A percentile compares a stretch with the other conserved stretches of the same genome.
phyloP scores from a whole-genome alignment of 2,113 vertebrate species.

The Eublepharis macularius region DNA sequence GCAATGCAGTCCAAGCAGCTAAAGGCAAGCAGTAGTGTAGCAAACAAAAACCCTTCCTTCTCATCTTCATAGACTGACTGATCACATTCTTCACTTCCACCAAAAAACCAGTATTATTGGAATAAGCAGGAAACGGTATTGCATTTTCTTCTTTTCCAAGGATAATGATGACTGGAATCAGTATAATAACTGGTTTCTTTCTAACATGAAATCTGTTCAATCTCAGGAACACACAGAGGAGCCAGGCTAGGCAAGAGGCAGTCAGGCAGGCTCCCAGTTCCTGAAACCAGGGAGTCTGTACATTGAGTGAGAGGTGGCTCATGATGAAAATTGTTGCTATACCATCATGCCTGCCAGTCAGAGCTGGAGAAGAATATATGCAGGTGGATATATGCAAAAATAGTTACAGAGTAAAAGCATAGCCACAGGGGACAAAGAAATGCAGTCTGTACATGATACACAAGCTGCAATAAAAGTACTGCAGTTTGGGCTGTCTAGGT shows the following conservation, averaged over 20 bases:
- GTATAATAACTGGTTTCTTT: conserved; percentile 19
- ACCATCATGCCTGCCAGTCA: conserved; percentile 41
- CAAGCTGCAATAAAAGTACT: conserved; percentile 37
- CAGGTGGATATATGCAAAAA: conserved; percentile 40
- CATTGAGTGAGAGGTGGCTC: neutral
- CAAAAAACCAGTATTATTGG: neutral
- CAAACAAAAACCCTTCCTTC: neutral
- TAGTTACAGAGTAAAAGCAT: conserved; percentile 23
- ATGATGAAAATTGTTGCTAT: conserved; percentile 49
- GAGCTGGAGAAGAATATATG: conserved; percentile 31
- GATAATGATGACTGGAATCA: neutral
- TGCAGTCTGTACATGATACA: conserved; percentile 14
- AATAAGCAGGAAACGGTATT: too few species aligned
- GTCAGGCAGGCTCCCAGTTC: conserved; percentile 47
- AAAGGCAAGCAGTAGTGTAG: neutral
- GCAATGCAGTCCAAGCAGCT: neutral
- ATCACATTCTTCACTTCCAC: neutral
- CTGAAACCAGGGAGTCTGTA: conserved; percentile 45
- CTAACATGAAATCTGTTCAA: conserved; percentile 22
- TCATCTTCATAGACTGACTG: neutral
- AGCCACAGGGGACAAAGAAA: conserved; percentile 41
- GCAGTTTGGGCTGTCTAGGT: conserved; percentile 42
- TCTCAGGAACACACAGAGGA: conserved; percentile 39
- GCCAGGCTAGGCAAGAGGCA: conserved; percentile 24
- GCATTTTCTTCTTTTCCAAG: neutral